Base-by-base conservation (phyloP, 1,140 invertebrate species). In the Brachionus koreanus region DNA sequence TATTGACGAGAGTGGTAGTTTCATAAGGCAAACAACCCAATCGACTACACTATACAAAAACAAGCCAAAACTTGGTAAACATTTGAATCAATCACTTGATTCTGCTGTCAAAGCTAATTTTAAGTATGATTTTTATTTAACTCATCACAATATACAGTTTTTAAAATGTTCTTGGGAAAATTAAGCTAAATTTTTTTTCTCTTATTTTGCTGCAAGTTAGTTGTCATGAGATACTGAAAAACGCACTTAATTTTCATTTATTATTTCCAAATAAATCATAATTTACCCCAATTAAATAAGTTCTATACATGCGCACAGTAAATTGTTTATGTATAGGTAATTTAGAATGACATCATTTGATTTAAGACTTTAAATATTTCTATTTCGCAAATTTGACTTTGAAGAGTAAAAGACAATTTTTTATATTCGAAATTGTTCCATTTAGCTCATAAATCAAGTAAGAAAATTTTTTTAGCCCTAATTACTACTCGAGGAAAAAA, bases 81-180 rank as follows among this genome's bases (percentile, higher is more conserved):
- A 69, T 23, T 69, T 69, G 16, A 69, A 69, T 69, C 65, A 69
- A 39, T 69, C 65, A 35, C 37, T 69, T 16, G 65, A 69, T 16
- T 69, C 65, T 39, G 65, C 65, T 69, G 37, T 23, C 37, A 69
- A n/a, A 69, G 39, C 65, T 39, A 69, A 69, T 33, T 7, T n/a
- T 3, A 69, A 69, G 65, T 69, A 69, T 19, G 33, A 0, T 10
- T 33, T 33, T 65, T n/a, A n/a, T 65, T 65, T 65, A 29, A 5
- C 16, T 69, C 39, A 6, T n/a, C 13, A 12, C 16, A 39, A 7
- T 19, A 39, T 42, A 10, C 65, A 42, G 13, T 69, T 69, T 69
- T 67, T 37, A 42, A n/a, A 65, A 65, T n/a, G 29, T 57, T 10
- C 19, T 57, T 2, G 19, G 5, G 1, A 19, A n/a, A 25, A 2